Base-by-base conservation (phyloP, 2,113 vertebrate species). In the Symphodus melops region DNA sequence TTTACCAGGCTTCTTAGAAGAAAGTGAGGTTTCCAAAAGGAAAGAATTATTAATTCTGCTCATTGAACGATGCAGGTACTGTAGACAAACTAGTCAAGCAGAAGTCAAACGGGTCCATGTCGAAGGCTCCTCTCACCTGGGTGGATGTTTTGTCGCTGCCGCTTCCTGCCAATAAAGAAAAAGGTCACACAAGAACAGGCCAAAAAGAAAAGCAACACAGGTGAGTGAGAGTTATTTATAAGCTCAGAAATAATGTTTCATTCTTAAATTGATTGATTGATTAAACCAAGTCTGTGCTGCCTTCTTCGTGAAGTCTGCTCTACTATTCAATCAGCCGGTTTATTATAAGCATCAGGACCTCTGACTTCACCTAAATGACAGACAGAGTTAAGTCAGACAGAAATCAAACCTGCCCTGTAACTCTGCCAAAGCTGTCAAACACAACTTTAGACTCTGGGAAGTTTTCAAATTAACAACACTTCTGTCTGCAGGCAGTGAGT, bases 61-160 rank as follows among this genome's bases (percentile, higher is more conserved):
- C 11, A 42, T 42, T 12, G 10, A 13, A 11, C 14, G 12, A 42
- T 3, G 4, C 41, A 42, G 2, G 41, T 39, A 10, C 9, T 39
- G 9, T 49, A 94, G 92, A 89, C 59, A 93, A 93, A 75, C 84
- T 75, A 66, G 44, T 83, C 21, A 96, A 95, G 75, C 94, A 92
- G 65, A 95, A 91, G 73, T 93, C 95, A 5, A 75, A 91, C 16
- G 95, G 94, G 2, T 76, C 86, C 52, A 59, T 82, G 7, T 82
- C 55, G 91, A 96, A 79, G 81, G 91, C 94, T 0, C 91, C 51
- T 0, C 93, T 97, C 75, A 96, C 90, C 86, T 99, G 98, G 97
- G 93, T 94, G 1, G 97, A 98, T 66, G 91, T 96, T 54, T 86
- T 98, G 78, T 97, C 96, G 0, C 95, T 96, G 0, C 95, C 96